phyloP scores from a whole-genome alignment of 2,888 invertebrate genomes.

The Macaria liturata region DNA sequence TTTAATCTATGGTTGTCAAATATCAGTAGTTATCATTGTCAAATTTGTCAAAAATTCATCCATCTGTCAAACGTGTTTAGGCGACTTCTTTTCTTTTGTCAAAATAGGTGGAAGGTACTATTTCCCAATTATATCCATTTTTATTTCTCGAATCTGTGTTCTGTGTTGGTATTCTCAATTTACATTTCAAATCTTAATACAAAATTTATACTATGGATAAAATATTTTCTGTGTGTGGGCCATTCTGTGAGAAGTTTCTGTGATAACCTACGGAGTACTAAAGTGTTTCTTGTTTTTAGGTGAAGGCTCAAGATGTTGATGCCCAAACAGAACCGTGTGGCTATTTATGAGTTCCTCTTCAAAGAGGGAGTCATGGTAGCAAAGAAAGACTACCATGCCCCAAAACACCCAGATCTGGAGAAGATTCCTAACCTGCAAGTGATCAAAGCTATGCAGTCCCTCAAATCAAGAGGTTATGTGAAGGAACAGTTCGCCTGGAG shows the following conservation, averaged over 20 bases:
- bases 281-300: slow-evolving; percentile 64
- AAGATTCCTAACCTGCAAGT: slow-evolving; percentile 98
- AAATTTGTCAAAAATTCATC: slow-evolving; percentile 23
- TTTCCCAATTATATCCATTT: slow-evolving; percentile 38
- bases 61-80: slow-evolving; percentile 12
- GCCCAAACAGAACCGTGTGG: slow-evolving; percentile 98
- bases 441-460: slow-evolving; percentile 98
- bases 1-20: too few species aligned
- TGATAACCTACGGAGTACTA: slow-evolving; percentile 50
- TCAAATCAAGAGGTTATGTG: slow-evolving; percentile 98
- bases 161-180: slow-evolving; percentile 16
- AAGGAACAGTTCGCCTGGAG: slow-evolving; percentile 99
- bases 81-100: slow-evolving; percentile 48
- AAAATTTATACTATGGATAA: slow-evolving; percentile 5
- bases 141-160: slow-evolving; percentile 41
- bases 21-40: neutral
- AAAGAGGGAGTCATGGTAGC: slow-evolving; percentile 99
- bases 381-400: slow-evolving; percentile 98
- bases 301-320: slow-evolving; percentile 96
- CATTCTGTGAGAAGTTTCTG: slow-evolving; percentile 30
- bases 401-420: slow-evolving; percentile 98
- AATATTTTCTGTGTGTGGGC: slow-evolving; percentile 38
- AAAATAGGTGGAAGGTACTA: slow-evolving; percentile 53
- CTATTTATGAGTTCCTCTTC: slow-evolving; percentile 98
- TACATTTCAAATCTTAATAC: neutral